A percentile compares a stretch with the other conserved stretches of the same genome.
Conservation (phyloP, 2,888 invertebrate genomes). For the Notocelia uddmanniana region DNA sequence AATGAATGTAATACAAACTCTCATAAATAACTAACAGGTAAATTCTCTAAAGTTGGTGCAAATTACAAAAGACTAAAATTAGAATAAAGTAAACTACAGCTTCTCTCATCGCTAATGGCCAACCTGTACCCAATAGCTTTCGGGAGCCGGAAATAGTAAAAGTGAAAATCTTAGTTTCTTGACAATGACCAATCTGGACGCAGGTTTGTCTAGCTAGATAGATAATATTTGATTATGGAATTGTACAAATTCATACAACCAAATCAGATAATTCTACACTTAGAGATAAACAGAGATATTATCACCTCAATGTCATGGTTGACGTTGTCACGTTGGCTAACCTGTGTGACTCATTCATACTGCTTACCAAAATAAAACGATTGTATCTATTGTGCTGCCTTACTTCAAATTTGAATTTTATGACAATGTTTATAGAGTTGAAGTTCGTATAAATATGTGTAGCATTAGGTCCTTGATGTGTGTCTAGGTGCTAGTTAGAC, state of each 20-base stretch:
- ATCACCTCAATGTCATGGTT: slow-evolving; percentile 42
- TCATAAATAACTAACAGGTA: no score
- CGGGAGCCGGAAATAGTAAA: neutral
- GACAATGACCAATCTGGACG: neutral
- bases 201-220: no score
- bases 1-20: no score
- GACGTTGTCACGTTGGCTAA: slow-evolving; percentile 30
- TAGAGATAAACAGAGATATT: slow-evolving; percentile 29
- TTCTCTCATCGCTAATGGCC: neutral
- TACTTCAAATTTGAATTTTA: slow-evolving; percentile 6
- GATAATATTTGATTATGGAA: neutral
- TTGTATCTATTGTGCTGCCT: neutral
- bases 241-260: neutral
- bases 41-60: no score
- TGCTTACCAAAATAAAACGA: neutral
- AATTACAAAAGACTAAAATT: neutral
- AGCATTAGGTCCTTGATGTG: neutral
- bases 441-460: neutral
- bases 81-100: neutral
- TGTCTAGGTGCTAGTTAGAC: neutral
- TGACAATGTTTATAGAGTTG: neutral
- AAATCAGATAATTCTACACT: slow-evolving; percentile 18
- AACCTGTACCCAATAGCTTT: neutral
- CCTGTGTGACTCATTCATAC: slow-evolving; percentile 21
- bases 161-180: neutral